These are phyloP conservation scores for Dioctria rufipes DNA, from an alignment of 2,888 invertebrate genomes.

Conservation along the genomic window DNA sequence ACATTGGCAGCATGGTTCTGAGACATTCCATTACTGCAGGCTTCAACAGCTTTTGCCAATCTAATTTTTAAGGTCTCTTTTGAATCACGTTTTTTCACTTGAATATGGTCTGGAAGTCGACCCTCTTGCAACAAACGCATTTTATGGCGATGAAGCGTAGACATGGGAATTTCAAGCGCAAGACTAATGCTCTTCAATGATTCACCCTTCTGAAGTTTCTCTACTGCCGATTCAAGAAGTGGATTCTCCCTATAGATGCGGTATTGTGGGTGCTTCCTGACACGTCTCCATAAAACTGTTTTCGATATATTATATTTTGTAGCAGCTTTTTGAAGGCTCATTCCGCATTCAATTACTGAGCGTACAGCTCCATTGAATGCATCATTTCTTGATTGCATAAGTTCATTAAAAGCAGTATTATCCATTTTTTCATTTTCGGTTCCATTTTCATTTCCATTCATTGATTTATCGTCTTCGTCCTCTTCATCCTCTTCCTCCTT, in stretches of 20 bases:
- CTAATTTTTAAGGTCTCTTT: conserved; percentile 69
- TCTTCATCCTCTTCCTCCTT: conserved; percentile 59
- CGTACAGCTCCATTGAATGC: conserved; percentile 67
- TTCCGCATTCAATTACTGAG: conserved; percentile 67
- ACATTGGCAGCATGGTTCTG: conserved; percentile 70
- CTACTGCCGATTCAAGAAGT: conserved; percentile 66
- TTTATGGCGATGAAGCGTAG: conserved; percentile 70
- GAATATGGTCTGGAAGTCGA: conserved; percentile 67
- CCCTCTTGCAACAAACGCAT: conserved; percentile 68
- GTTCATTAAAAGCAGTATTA: not conserved
- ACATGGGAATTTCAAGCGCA: conserved; percentile 70
- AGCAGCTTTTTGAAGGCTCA: conserved; percentile 70
- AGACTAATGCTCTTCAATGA: conserved; percentile 69
- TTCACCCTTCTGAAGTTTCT: conserved; percentile 68
- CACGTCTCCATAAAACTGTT: conserved; percentile 70
- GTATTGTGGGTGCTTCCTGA: conserved; percentile 68
- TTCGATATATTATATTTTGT: conserved; percentile 69
- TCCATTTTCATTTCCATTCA: not conserved
- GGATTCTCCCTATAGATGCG: conserved; percentile 68
- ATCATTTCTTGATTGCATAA: conserved; percentile 60
- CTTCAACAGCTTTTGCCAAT: conserved; percentile 68
- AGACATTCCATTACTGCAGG: conserved; percentile 69
- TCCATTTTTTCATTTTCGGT: conserved; percentile 8
- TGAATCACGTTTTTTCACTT: conserved; percentile 67
- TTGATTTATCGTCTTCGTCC: conserved; percentile 58